Base-by-base conservation (phyloP, 2,888 invertebrate species). In the Sisyra nigra region DNA sequence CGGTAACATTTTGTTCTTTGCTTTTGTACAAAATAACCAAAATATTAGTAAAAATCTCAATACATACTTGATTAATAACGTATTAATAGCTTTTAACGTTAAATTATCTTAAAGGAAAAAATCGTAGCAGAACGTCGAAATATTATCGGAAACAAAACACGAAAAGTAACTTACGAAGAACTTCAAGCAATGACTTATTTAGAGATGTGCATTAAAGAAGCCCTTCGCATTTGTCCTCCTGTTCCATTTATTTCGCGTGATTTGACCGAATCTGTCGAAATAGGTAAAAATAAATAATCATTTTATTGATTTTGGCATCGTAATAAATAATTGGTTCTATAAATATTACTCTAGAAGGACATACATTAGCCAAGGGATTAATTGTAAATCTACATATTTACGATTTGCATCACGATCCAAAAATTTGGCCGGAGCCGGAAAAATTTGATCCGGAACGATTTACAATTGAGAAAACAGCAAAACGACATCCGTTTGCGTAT, bases 341-440 rank as follows among this genome's bases (percentile, higher is more conserved):
- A 8, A 11, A n/a, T n/a, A n/a, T n/a, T n/a, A n/a, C n/a, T 30
- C 13, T 19, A 44, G 41, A 33, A 10, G 40, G 17, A 38, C 40
- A 38, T 44, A 63, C 45, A 54, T 51, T 48, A 41, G 53, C 41
- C 10, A 15, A 11, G 11, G 34, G 14, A 18, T 33, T 31, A 11
- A 9, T 15, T 3, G 19, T 41, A n/a, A 17, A 41, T 35, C 33
- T 41, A 9, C 14, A n/a, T 11, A 17, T 41, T n/a, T 33, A 32
- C 34, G 41, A 41, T 41, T n/a, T 34, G n/a, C 41, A 41, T 34
- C 30, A 31, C 10, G 34, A 41, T 35, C 41, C 41, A 19, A 32
- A 41, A 10, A 34, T 34, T 34, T 41, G 41, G 41, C 41, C 41
- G 13, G 24, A 41, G 4, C 41, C 41, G 11, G 17, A 33, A 6